phyloP scores from a whole-genome alignment of 2,888 invertebrate species.

The Meandrusa payeni region DNA sequence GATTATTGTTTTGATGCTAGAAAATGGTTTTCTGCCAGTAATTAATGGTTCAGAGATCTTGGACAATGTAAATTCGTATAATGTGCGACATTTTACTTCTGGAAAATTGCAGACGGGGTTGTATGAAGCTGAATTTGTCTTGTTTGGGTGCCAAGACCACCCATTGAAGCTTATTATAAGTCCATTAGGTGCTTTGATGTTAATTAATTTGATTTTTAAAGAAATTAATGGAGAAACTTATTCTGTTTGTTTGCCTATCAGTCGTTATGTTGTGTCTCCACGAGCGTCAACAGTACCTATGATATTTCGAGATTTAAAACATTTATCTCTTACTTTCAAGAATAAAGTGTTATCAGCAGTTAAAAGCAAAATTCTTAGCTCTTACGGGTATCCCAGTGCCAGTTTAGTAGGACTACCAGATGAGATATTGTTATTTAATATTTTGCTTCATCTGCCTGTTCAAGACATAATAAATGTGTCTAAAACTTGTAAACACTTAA shows the following conservation, averaged over 20 bases:
- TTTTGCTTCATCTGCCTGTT: constrained; percentile 49
- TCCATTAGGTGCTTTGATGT: constrained; percentile 52
- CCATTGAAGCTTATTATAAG: constrained; percentile 56
- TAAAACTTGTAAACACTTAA: constrained; percentile 53
- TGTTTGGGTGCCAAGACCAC: constrained; percentile 49
- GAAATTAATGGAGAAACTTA: constrained; percentile 59
- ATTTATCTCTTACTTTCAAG: constrained; percentile 73
- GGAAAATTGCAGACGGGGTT: constrained; percentile 42
- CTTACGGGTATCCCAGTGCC: constrained; percentile 67
- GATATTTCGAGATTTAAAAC: constrained; percentile 65
- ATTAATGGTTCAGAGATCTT: constrained; percentile 37
- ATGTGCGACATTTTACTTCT: constrained; percentile 43
- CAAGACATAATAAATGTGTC: constrained; percentile 49
- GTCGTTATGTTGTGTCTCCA: constrained; percentile 59
- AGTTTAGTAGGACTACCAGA: constrained; percentile 69
- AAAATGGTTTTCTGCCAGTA: constrained; percentile 58
- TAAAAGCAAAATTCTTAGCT: constrained; percentile 74
- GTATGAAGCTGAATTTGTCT: constrained; percentile 49
- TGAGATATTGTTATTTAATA: constrained; percentile 53
- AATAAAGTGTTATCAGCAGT: constrained; percentile 76
- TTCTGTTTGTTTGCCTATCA: constrained; percentile 60
- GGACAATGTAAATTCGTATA: constrained; percentile 35
- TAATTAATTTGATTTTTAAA: constrained; percentile 56
- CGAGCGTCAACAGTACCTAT: constrained; percentile 55
- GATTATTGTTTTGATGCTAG: constrained; percentile 56